Percentiles rank a stretch among this genome's conserved stretches.
phyloP scores from a whole-genome alignment of 2,888 invertebrate genomes.

The Harpagoxenus sublaevis region DNA sequence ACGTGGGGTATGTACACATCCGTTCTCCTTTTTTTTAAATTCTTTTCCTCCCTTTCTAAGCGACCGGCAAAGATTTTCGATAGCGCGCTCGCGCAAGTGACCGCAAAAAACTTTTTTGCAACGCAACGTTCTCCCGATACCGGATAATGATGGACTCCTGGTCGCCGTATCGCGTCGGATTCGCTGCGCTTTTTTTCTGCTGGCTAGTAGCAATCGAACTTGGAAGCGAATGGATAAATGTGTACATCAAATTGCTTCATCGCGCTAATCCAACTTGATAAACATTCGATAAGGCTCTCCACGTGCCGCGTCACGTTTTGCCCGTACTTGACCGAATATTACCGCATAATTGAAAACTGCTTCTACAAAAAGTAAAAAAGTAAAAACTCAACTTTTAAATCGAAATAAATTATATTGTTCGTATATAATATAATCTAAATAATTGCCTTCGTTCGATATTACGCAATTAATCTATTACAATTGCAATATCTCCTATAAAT shows the following conservation, averaged over 20 bases:
- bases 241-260: conserved; percentile 18
- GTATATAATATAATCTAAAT: neutral
- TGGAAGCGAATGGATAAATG: conserved; percentile 1
- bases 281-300: neutral
- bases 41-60: neutral
- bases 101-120: neutral
- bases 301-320: conserved; percentile 27
- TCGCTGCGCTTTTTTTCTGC: conserved; percentile 8
- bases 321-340: neutral
- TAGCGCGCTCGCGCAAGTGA: neutral
- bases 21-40: neutral
- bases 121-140: neutral
- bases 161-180: neutral
- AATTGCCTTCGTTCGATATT: neutral
- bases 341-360: conserved; percentile 11
- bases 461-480: neutral
- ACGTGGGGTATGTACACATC: conserved; percentile 81
- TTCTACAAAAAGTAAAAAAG: neutral
- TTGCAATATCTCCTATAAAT: neutral
- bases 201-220: neutral
- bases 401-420: no score
- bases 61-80: neutral
- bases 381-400: neutral
- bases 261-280: conserved; percentile 24
- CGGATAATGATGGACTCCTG: neutral